Evolutionary conservation across 2,113 vertebrate species (phyloP).

Genomic region (Smithornis capensis): DNA sequence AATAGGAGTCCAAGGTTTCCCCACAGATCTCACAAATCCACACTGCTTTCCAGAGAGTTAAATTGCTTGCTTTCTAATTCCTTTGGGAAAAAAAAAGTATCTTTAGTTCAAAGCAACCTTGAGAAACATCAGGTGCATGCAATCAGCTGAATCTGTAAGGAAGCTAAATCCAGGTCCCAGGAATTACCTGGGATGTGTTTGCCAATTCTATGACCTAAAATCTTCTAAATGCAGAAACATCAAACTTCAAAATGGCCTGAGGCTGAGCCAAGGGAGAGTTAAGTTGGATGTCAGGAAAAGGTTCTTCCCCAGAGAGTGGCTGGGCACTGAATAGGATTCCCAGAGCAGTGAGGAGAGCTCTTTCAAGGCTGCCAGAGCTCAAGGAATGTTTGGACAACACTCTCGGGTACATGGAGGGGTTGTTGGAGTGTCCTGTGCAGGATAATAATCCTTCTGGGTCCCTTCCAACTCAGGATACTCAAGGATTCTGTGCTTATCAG

Average conservation of each 20-base stretch:
- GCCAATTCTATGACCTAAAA: neutral
- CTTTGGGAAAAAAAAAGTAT: neutral
- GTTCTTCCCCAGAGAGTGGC: neutral
- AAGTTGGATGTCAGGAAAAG: neutral
- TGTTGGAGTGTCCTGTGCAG: neutral
- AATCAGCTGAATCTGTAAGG: neutral
- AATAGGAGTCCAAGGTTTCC: neutral
- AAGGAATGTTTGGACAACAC: fast-evolving
- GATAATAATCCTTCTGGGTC: neutral
- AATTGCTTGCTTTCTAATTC: neutral
- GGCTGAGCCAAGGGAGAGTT: fast-evolving
- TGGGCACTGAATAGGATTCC: neutral
- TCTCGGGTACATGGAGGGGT: neutral
- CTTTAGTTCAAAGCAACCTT: neutral
- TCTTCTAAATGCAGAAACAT: neutral
- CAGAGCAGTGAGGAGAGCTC: neutral
- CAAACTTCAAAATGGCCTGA: neutral
- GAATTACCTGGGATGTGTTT: neutral
- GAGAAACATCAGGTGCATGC: neutral
- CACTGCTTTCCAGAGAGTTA: neutral
- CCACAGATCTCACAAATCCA: neutral
- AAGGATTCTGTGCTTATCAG: neutral
- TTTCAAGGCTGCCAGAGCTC: neutral
- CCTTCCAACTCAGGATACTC: neutral
- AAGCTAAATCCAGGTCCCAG: neutral